These are phyloP conservation scores for Chrysolina haemoptera DNA, from an alignment of 2,888 invertebrate species.

Conservation along the genomic window DNA sequence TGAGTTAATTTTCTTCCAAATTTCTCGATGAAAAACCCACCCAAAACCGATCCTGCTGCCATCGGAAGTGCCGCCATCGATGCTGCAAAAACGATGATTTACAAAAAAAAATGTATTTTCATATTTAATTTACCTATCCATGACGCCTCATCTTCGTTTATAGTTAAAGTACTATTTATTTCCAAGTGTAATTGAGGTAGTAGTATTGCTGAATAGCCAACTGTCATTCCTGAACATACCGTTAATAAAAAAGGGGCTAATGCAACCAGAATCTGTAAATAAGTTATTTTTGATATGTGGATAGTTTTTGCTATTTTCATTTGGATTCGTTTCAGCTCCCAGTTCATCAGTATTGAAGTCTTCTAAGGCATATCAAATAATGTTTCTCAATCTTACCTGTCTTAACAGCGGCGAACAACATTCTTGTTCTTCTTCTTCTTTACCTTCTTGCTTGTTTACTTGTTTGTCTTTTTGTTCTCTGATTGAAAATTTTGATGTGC, in stretches of 20 bases:
- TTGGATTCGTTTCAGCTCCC: slow-evolving; percentile 19
- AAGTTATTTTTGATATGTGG: slow-evolving; percentile 11
- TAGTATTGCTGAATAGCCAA: slow-evolving; percentile 77
- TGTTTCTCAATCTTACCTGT: not conserved
- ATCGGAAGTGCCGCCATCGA: slow-evolving; percentile 77
- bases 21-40: slow-evolving; percentile 76
- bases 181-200: slow-evolving; percentile 74
- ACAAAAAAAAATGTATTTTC: too few relatives aligned
- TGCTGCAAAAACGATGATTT: slow-evolving; percentile 69
- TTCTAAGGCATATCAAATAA: not conserved
- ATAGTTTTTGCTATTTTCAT: not conserved
- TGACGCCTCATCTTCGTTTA: slow-evolving; percentile 72
- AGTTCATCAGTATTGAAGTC: not conserved
- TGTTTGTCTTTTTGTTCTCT: not conserved
- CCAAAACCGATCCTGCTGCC: slow-evolving; percentile 76
- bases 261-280: slow-evolving; percentile 73
- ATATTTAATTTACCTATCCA: slow-evolving; percentile 73
- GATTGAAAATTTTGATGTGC: not conserved
- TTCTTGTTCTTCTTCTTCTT: not conserved
- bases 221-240: slow-evolving; percentile 74
- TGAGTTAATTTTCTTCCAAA: slow-evolving; percentile 75
- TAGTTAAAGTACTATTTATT: slow-evolving; percentile 68
- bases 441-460: not conserved
- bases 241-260: slow-evolving; percentile 74
- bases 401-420: not conserved